Percentiles rank a stretch among this genome's conserved stretches.
These are phyloP conservation scores for Amphipoea lucens DNA, from an alignment of 2,888 invertebrate genomes.

Conservation along the genomic window DNA sequence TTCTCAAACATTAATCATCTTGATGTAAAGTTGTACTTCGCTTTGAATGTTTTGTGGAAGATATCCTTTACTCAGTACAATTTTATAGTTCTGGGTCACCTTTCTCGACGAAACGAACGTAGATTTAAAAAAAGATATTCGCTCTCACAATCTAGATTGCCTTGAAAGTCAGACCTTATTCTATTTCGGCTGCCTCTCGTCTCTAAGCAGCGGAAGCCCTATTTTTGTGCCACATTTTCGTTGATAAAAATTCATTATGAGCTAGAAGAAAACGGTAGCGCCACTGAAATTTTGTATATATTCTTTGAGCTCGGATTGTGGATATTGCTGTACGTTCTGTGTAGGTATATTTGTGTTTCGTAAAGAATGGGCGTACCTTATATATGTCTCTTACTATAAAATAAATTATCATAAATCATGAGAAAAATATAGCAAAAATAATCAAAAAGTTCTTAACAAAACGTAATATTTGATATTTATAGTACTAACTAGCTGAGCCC, in stretches of 20 bases:
- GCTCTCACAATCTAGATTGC: constrained; percentile 41
- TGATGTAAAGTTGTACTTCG: constrained; percentile 40
- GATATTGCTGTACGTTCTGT: constrained; percentile 17
- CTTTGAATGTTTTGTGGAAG: constrained; percentile 35
- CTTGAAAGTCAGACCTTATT: constrained; percentile 48
- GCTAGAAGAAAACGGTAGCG: constrained; percentile 36
- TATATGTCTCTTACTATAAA: constrained; percentile 8
- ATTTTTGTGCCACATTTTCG: constrained; percentile 39
- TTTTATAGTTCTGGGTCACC: constrained; percentile 27
- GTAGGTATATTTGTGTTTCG: constrained; percentile 9
- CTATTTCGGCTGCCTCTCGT: constrained; percentile 46
- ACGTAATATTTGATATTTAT: neutral
- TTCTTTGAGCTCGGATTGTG: constrained; percentile 42
- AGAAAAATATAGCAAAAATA: constrained; percentile 1
- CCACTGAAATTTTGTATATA: constrained; percentile 40
- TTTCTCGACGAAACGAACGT: constrained; percentile 12
- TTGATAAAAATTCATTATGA: constrained; percentile 57
- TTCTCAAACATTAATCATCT: constrained; percentile 55
- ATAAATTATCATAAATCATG: neutral
- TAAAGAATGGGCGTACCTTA: neutral
- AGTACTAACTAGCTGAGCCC: neutral
- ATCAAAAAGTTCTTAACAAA: neutral
- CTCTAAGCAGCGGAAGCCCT: constrained; percentile 29
- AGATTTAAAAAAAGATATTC: constrained; percentile 44
- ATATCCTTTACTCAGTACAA: constrained; percentile 11